Base-by-base conservation (phyloP, 2,113 vertebrate species). In the Ondatra zibethicus region DNA sequence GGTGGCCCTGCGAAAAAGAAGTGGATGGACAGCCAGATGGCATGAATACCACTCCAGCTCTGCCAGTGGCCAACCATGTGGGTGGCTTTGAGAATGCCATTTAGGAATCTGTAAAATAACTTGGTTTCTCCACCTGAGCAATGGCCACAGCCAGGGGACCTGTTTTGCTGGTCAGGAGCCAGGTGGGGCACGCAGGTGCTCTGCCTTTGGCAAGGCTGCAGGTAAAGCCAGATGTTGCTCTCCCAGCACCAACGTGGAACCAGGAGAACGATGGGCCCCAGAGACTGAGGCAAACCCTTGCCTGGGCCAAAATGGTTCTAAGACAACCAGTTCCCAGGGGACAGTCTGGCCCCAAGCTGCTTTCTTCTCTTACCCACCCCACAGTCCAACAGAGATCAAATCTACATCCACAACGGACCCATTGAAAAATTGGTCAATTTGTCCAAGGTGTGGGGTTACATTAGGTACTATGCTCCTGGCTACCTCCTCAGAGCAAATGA, bases 351-450 rank as follows among this genome's bases (percentile, higher is more conserved):
- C 94, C 88, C 86, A 39, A 3, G 85, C 68, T 47, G 93, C 96
- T 95, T 91, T 95, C 81, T 97, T 89, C 97, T 93, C 88, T 77
- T 84, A 92, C 90, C 92, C 88, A 84, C 81, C 61, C 27, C 2
- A 13, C 84, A 33, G 61, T 93, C 93, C 91, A 23, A 86, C 42
- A 39, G 61, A 93, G 96, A 98, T 97, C 81, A 87, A 87, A 97
- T 97, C 91, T 23, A 5, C 81, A 11, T 92, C 94, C 81, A 98
- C 97, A 97, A 97, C 52, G 13, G 76, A 63, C 88, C 92, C 96
- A 97, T 97, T 97, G 95, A 97, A 75, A 78, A 95, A 89, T 75
- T 0, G 3, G 88, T 61, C 86, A 97, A 86, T 63, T 93, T 91
- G 96, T 82, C 92, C 7, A 0, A 19, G 73, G 94, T 95, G 78